Evolutionary conservation across 1,140 invertebrate species (phyloP).

Genomic region (Bemisia tabaci): DNA sequence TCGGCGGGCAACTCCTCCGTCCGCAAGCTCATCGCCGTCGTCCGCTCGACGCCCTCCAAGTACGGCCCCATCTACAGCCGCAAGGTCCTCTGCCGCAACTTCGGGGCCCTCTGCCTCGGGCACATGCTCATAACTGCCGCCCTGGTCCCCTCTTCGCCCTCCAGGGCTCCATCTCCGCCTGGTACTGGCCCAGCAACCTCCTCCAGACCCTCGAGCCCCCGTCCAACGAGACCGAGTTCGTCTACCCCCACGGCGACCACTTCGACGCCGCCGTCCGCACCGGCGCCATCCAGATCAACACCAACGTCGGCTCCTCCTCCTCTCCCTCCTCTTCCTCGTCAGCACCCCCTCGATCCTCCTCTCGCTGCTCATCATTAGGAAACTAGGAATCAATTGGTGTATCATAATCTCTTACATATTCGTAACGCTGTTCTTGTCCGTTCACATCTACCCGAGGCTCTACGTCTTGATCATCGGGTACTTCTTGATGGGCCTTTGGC

Average conservation of each 20-base stretch:
- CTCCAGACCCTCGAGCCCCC: background rate
- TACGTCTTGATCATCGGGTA: constrained; percentile 44
- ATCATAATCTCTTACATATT: constrained; percentile 35
- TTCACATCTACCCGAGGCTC: constrained; percentile 45
- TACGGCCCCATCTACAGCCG: constrained; percentile 31
- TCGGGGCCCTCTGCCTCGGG: constrained; percentile 39
- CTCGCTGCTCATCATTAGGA: constrained; percentile 37
- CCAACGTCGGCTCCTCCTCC: constrained; percentile 36
- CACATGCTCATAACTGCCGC: constrained; percentile 45
- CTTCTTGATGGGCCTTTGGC: constrained; percentile 39
- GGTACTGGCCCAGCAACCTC: constrained; percentile 17
- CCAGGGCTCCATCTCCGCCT: constrained; percentile 30
- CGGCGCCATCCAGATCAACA: constrained; percentile 21
- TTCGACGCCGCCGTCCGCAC: constrained; percentile 15
- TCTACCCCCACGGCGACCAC: background rate
- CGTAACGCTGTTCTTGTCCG: constrained; percentile 39
- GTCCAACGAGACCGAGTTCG: background rate
- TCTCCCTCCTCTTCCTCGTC: constrained; percentile 37
- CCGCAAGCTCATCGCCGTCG: constrained; percentile 44
- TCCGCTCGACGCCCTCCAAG: constrained; percentile 25
- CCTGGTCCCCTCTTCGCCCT: constrained; percentile 43
- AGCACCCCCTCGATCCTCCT: constrained; percentile 39
- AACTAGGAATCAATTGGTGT: constrained; percentile 37
- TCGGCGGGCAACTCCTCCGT: constrained; percentile 46
- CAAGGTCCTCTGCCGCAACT: constrained; percentile 34